Evolutionary conservation across 2,113 vertebrate species (phyloP), one percentile per base, ranked within the genome.

Genomic region (Eclectus roratus): DNA sequence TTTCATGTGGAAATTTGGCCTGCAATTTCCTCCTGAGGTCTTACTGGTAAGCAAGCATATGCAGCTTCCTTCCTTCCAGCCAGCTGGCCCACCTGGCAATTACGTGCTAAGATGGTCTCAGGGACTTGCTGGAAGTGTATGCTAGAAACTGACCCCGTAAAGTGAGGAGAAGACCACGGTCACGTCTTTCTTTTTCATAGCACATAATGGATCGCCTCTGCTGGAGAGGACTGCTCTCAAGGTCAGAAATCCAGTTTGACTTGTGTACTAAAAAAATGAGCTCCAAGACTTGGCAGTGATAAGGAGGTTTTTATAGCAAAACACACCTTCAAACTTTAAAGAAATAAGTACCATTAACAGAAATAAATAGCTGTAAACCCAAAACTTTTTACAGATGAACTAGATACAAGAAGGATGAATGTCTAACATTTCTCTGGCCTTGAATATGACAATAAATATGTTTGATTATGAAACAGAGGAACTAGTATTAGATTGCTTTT

Each of bases 1-100:
- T 94, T 93, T 89, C 69, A 76, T 10, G 16, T 69, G 39, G 81
- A 64, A 89, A 85, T 68, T 80, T 96, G 78, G 74, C 88, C 63
- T n/a, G 29, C 3, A 8, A 15, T 91, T 79, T 47, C 60, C 81
- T 91, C 88, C 47, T 1, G 52, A 76, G 88, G 20, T 76, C 31
- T 41, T 89, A 41, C 53, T 76, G 88, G 58, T 37, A 61, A 47
- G 17, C 56, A 68, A 76, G 66, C 8, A 11, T 47, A 60, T 68
- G 85, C 47, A 85, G 44, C 74, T 80, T 82, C 21, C 44, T 52
- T 31, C 5, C 25, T 53, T 89, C 53, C 71, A 85, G 81, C 73
- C 90, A 94, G 88, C 85, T 95, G 88, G 43, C 53, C 70, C 61
- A 82, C 77, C 83, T 86, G 72, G 80, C 41, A 64, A 17, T 76